phyloP scores from a whole-genome alignment of 2,797 vertebrate genomes.

The Gouania willdenowi region DNA sequence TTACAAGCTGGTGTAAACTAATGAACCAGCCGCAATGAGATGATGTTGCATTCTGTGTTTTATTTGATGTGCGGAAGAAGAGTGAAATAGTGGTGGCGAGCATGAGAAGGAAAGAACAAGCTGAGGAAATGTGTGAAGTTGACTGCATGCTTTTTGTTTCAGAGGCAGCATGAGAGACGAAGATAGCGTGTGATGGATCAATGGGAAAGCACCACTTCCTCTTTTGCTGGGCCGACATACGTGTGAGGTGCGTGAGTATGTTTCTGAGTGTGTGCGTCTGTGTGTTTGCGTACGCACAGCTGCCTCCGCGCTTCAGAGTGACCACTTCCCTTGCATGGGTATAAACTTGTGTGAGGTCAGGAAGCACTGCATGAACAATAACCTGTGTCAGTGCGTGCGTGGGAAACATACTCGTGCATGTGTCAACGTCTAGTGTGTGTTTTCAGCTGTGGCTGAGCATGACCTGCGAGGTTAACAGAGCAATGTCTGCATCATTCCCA shows the following conservation, averaged over 20 bases:
- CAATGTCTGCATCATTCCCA: background rate
- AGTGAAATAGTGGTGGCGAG: conserved; percentile 31
- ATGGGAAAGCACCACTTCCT: conserved; percentile 69
- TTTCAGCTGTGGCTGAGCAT: background rate
- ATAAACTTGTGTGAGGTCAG: conserved; percentile 24
- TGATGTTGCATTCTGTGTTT: too few relatives aligned
- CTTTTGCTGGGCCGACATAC: conserved; percentile 42
- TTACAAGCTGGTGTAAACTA: too few relatives aligned
- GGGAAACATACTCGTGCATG: background rate
- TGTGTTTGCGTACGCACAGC: background rate
- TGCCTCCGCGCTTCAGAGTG: conserved; percentile 32
- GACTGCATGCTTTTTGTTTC: conserved; percentile 43
- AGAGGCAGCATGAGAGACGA: conserved; percentile 36
- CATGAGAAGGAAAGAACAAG: conserved; percentile 14
- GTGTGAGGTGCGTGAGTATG: conserved; percentile 42
- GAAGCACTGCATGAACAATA: conserved; percentile 51
- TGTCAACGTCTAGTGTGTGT: conserved; percentile 1
- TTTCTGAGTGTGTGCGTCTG: conserved; percentile 17
- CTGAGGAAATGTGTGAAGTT: conserved; percentile 43
- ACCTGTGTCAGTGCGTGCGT: conserved; percentile 18
- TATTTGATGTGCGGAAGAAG: conserved; percentile 39
- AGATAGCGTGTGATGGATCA: conserved; percentile 56
- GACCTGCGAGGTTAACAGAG: background rate
- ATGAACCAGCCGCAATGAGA: conserved; percentile 9
- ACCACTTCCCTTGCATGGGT: conserved; percentile 54